A percentile compares a stretch with the other conserved stretches of the same genome.
These are phyloP conservation scores for Hippocampus mohnikei DNA, from an alignment of 2,113 vertebrate species.

Conservation along the genomic window DNA sequence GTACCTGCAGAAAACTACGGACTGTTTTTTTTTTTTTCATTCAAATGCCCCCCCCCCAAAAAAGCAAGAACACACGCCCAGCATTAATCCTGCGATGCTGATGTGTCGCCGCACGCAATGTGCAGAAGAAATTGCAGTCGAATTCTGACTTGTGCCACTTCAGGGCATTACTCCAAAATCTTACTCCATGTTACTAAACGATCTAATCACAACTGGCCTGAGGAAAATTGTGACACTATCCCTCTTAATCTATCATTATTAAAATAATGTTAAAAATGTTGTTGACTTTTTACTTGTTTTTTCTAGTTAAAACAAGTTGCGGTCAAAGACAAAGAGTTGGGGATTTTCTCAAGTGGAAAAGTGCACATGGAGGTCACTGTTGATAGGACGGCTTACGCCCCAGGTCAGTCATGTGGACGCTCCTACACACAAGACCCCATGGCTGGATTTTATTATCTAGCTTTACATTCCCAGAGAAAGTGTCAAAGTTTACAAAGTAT, in stretches of 20 bases:
- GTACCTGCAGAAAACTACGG: too few relatives aligned
- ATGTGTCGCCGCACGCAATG: too few relatives aligned
- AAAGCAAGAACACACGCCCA: too few relatives aligned
- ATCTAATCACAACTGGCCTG: neutral
- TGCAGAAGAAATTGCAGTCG: too few relatives aligned
- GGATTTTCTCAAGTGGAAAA: conserved; percentile 62
- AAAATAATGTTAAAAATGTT: neutral
- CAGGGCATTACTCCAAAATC: neutral
- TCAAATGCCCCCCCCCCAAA: too few relatives aligned
- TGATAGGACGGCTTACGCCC: conserved; percentile 47
- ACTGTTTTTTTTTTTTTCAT: too few relatives aligned
- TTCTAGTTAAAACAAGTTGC: conserved; percentile 53
- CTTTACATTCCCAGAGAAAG: too few relatives aligned
- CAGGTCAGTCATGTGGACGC: conserved; percentile 50
- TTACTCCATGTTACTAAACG: too few relatives aligned
- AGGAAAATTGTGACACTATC: neutral
- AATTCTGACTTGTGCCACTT: too few relatives aligned
- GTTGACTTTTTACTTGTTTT: conserved; percentile 9
- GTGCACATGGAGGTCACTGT: conserved; percentile 51
- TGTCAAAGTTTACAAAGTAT: too few relatives aligned
- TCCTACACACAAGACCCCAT: neutral
- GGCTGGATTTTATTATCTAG: too few relatives aligned
- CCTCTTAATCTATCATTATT: neutral
- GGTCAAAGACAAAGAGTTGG: conserved; percentile 53
- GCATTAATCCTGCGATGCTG: too few relatives aligned